A percentile compares a stretch with the other conserved stretches of the same genome.
Evolutionary conservation across 1,140 invertebrate species (phyloP).

Genomic region (Heliconius hermathena): DNA sequence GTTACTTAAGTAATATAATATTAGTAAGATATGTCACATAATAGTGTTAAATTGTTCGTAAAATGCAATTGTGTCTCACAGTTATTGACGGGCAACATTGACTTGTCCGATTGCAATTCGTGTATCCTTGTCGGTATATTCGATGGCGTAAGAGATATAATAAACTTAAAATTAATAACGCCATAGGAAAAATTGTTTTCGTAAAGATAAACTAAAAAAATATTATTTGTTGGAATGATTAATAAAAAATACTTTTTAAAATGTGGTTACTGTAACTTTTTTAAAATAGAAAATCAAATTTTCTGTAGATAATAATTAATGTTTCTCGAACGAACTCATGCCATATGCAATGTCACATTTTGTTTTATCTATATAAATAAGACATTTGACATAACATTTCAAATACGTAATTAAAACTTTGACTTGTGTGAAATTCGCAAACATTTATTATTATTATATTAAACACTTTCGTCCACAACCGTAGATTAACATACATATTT

Average conservation of each 20-base stretch:
- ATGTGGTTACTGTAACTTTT: background rate
- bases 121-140: conserved; percentile 55
- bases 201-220: no score
- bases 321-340: no score
- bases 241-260: no score
- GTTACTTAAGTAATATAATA: background rate
- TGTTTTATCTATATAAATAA: background rate
- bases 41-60: conserved; percentile 1
- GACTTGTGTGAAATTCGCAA: background rate
- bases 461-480: conserved; percentile 26
- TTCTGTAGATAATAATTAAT: background rate
- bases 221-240: no score
- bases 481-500: conserved; percentile 46
- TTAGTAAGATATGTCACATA: background rate
- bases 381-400: background rate
- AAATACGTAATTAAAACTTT: background rate
- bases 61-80: conserved; percentile 22
- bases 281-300: background rate
- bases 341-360: no score
- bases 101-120: conserved; percentile 54
- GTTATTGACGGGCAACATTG: conserved; percentile 47
- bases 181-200: no score
- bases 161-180: no score
- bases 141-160: conserved; percentile 13
- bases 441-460: background rate